These are phyloP conservation scores for Noctua comes DNA, from an alignment of 2,888 invertebrate genomes.

Conservation along the genomic window DNA sequence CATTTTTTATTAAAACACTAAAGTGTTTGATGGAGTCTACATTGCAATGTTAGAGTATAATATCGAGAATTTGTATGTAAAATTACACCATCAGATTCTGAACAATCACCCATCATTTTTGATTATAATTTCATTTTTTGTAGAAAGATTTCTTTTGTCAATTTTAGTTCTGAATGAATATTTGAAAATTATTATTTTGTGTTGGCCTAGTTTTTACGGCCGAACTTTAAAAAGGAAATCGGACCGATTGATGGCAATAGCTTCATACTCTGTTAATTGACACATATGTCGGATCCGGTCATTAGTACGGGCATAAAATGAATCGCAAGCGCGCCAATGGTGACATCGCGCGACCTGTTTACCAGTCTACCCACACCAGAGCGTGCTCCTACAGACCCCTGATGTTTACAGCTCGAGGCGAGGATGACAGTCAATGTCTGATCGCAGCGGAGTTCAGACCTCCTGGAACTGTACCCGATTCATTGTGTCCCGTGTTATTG, in stretches of 20 bases:
- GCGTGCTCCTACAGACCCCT: too few species aligned
- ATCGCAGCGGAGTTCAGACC: too few species aligned
- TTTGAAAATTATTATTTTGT: slow-evolving; percentile 18
- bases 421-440: too few species aligned
- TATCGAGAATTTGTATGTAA: slow-evolving; percentile 43
- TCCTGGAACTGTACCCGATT: too few species aligned
- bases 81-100: slow-evolving; percentile 20
- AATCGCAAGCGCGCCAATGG: too few species aligned
- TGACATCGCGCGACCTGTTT: too few species aligned
- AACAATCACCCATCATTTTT: slow-evolving; percentile 34
- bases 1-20: slow-evolving; percentile 57
- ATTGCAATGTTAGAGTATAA: slow-evolving; percentile 17
- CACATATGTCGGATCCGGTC: too few species aligned
- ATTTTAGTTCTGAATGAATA: neutral
- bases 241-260: neutral
- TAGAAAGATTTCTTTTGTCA: slow-evolving; percentile 12
- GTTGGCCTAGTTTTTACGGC: neutral
- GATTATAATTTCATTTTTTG: slow-evolving; percentile 19
- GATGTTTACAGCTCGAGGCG: too few species aligned
- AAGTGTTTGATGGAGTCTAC: slow-evolving; percentile 35
- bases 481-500: too few species aligned
- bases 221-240: neutral
- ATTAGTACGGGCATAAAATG: too few species aligned
- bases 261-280: neutral
- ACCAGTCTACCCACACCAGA: too few species aligned